Evolutionary conservation across 2,888 invertebrate genomes (phyloP), one percentile per base, ranked within the genome.

Genomic region (Leptinotarsa haldemani): DNA sequence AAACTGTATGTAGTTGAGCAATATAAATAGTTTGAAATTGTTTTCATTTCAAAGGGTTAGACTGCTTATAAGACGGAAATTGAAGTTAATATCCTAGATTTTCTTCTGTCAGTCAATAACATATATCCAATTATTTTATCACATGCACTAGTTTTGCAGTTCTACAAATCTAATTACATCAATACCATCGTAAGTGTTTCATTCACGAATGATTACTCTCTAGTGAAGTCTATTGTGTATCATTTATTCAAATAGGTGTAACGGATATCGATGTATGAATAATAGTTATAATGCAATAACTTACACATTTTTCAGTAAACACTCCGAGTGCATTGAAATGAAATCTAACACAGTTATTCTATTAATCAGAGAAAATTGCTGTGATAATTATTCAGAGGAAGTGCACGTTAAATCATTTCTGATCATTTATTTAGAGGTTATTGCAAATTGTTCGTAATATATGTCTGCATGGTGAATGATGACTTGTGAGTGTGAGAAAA

Each of bases 301-400:
- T 40, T 25, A 30, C 40, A 5, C 5, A 61, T 61, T 61, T 61
- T 40, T 61, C 25, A n/a, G n/a, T 25, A 30, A n/a, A 25, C 7
- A n/a, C 18, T 61, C 20, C 30, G 16, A n/a, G 30, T n/a, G 61
- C n/a, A 56, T 40, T 30, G 65, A 56, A 73, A 47, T 69, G 30
- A 13, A 40, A 61, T 61, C 22, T 25, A 67, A 18, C 68, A 70
- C 74, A 70, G 74, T 74, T 74, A 70, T 70, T 70, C 74, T 74
- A 74, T 74, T 70, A 74, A 74, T 74, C 74, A 70, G 20, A 53
- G 74, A 74, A 70, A 74, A 74, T 70, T 70, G 70, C 52, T 48
- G 61, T 9, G 22, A 66, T 66, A 66, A 73, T 73, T 73, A 73
- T 66, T 69, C 66, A 70, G 69, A 73, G 74, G 70, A 74, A 74